A percentile compares a stretch with the other conserved stretches of the same genome.
phyloP scores from a whole-genome alignment of 2,113 vertebrate species.

The Malurus alboscapulatus region DNA sequence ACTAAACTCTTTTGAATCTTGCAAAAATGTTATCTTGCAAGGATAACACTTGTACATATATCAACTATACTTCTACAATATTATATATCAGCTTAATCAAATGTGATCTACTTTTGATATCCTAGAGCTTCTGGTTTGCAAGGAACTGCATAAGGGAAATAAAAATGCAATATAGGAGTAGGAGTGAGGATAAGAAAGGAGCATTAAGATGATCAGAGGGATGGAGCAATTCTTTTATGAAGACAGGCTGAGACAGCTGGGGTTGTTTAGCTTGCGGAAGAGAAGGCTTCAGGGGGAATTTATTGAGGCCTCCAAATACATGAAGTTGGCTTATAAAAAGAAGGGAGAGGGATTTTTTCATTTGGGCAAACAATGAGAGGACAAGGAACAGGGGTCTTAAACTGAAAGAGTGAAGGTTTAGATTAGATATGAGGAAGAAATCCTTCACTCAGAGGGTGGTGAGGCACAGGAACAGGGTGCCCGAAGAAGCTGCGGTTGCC shows the following conservation, averaged over 20 bases:
- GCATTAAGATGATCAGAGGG: not conserved
- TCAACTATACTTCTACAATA: not conserved
- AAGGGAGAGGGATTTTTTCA: not conserved
- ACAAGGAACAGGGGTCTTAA: not conserved
- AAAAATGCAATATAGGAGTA: not conserved
- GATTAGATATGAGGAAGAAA: not conserved
- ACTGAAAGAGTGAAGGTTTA: not conserved
- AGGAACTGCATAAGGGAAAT: not conserved
- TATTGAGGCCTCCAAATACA: fast-evolving
- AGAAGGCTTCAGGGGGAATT: not conserved
- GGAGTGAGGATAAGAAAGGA: not conserved
- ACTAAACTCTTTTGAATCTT: not conserved
- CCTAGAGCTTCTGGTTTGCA: not conserved
- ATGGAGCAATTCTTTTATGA: not conserved
- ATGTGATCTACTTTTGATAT: not conserved
- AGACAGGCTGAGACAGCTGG: not conserved
- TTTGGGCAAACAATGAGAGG: not conserved
- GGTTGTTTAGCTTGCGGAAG: not conserved
- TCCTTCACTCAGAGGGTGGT: not conserved
- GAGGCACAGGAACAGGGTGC: not conserved
- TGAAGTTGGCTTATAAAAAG: not conserved
- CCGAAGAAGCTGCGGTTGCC: not conserved
- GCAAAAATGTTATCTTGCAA: not conserved
- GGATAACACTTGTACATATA: not conserved
- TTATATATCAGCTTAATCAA: not conserved